Evolutionary conservation across 2,888 invertebrate genomes (phyloP), one percentile per base, ranked within the genome.

Genomic region (Hypselothyrea guttata): DNA sequence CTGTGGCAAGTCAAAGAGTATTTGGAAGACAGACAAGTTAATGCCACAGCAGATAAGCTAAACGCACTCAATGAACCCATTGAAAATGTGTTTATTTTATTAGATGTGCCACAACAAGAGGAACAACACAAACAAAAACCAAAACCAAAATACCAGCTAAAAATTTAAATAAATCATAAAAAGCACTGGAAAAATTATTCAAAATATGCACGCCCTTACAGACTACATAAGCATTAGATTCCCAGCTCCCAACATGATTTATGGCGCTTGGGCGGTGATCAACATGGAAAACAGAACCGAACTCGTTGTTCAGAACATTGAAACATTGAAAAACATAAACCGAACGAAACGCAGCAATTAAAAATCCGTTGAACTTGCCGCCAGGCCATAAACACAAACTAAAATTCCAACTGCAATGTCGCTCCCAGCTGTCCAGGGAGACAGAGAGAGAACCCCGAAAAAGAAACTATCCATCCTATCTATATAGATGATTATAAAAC

Each of bases 291-390:
- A 66, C 51, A 69, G 33, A 51, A 41, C 7, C 34, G 13, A 51
- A 18, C 31, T 34, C 18, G n/a, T n/a, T n/a, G n/a, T n/a, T n/a
- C n/a, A n/a, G 44, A 37, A 38, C 44, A 0, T n/a, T n/a, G 15
- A 47, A 71, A 72, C 75, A 75, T 64, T 67, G 58, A 46, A 66
- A 74, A 76, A 71, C 73, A 67, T 65, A 67, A 74, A 71, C 54
- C 31, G 35, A 56, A 38, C 40, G 48, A 46, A 62, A 58, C 54
- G 58, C 62, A 60, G 76, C 83, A 79, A 79, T 79, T 79, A 83
- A 83, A 79, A 81, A 79, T 71, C 69, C 57, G 76, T 74, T 71
- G 69, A 79, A 76, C 76, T 68, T 59, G 76, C 84, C 75, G 84
- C 64, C 57, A 57, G 65, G 62, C 37, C 69, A 65, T 67, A 69